Base-by-base conservation (phyloP, 2,113 vertebrate species). In the Equus quagga region DNA sequence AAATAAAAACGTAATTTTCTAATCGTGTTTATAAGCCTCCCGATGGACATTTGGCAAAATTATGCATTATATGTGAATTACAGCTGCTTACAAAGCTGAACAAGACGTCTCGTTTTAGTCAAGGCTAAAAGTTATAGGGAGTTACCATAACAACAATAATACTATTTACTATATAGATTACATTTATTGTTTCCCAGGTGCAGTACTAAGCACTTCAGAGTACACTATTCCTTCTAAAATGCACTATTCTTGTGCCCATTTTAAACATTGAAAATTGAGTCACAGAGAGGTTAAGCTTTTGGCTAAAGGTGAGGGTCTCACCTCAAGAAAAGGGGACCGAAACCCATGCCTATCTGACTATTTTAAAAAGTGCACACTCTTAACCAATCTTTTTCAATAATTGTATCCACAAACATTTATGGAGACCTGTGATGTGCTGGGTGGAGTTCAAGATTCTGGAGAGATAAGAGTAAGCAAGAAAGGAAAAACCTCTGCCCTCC, bases 21-120 rank as follows among this genome's bases (percentile, higher is more conserved):
- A 95, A 58, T 60, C 41, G 67, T 69, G 33, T 70, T 86, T 81
- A 26, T 81, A 70, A 78, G 19, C 4, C 15, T 19, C 17, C 14
- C 64, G 72, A 81, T 49, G 56, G 56, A 88, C 65, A 51, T 67
- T 64, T 78, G 58, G 8, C 49, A 95, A 97, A 97, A 92, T 79
- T 96, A 75, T 70, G 60, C 5, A 54, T 58, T 80, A 41, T 33
- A 46, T 23, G 8, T 17, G 8, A 94, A 70, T 44, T 41, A 62
- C 2, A 46, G 21, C 36, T 83, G 11, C 82, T 78, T 64, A 36
- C 8, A 80, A 79, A 84, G 46, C 36, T 81, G 72, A 93, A 56
- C 8, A 78, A 72, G 64, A 65, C 21, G 1, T 36, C 41, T 1
- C 51, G 54, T 44, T 64, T 44, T 64, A 33, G 17, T 70, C 44